phyloP scores from a whole-genome alignment of 2,113 vertebrate genomes.

The Tachycineta bicolor region DNA sequence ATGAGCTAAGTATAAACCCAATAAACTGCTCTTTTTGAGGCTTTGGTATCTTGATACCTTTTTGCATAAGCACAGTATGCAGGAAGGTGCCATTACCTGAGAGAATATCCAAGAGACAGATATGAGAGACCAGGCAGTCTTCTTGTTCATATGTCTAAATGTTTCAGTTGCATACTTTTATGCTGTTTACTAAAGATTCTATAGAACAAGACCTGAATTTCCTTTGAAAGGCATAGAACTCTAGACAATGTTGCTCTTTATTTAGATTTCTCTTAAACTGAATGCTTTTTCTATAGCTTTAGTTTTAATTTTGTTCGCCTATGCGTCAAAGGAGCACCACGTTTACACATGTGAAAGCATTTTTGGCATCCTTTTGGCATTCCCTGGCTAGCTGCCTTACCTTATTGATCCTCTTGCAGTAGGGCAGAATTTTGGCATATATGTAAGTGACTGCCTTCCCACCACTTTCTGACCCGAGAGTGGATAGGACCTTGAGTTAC shows the following conservation, averaged over 20 bases:
- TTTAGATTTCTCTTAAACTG: background rate
- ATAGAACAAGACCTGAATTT: background rate
- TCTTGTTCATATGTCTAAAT: background rate
- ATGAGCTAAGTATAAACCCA: background rate
- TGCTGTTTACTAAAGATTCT: background rate
- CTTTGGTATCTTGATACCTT: background rate
- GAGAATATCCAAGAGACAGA: background rate
- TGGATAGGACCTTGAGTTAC: background rate
- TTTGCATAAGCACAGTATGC: background rate
- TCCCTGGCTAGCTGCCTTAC: background rate
- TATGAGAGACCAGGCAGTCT: background rate
- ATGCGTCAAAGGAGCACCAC: background rate
- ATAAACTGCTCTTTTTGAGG: background rate
- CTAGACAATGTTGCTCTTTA: background rate
- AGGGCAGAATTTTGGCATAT: background rate
- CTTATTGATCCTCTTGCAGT: background rate
- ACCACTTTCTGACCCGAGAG: background rate
- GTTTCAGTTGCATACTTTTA: background rate
- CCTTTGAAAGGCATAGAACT: background rate
- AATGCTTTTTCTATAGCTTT: background rate
- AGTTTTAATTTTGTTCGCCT: background rate
- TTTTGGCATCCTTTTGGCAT: background rate
- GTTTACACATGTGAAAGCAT: background rate
- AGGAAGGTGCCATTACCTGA: background rate
- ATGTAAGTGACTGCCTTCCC: background rate